phyloP scores from a whole-genome alignment of 2,113 vertebrate species.

The Podiceps cristatus region DNA sequence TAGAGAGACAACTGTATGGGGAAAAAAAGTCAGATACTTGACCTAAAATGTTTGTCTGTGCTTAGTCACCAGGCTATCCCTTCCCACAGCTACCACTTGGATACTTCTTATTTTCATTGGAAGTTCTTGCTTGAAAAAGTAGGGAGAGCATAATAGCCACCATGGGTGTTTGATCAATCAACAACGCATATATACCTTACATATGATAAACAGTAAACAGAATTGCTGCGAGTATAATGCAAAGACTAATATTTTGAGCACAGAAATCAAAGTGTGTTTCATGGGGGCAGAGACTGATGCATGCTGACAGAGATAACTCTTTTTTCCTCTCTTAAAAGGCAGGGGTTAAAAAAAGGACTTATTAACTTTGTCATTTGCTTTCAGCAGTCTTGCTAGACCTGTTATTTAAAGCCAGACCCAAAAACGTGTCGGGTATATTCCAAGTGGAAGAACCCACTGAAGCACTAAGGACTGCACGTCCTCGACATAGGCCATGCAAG shows the following conservation, averaged over 20 bases:
- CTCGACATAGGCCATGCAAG: fast-evolving
- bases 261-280: neutral
- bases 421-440: neutral
- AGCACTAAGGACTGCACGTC: neutral
- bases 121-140: neutral
- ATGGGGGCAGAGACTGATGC: neutral
- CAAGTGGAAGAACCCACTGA: neutral
- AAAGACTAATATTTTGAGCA: neutral
- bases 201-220: neutral
- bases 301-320: neutral
- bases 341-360: neutral
- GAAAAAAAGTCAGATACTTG: neutral
- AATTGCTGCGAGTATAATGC: neutral
- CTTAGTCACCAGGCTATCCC: neutral
- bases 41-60: neutral
- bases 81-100: fast-evolving
- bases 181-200: neutral
- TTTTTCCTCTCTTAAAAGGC: neutral
- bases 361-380: neutral
- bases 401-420: neutral
- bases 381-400: neutral
- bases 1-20: neutral
- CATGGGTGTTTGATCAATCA: neutral
- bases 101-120: neutral
- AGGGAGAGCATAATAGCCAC: neutral